Evolutionary conservation across 2,797 vertebrate species (phyloP).

Genomic region (Bradypodion pumilum): DNA sequence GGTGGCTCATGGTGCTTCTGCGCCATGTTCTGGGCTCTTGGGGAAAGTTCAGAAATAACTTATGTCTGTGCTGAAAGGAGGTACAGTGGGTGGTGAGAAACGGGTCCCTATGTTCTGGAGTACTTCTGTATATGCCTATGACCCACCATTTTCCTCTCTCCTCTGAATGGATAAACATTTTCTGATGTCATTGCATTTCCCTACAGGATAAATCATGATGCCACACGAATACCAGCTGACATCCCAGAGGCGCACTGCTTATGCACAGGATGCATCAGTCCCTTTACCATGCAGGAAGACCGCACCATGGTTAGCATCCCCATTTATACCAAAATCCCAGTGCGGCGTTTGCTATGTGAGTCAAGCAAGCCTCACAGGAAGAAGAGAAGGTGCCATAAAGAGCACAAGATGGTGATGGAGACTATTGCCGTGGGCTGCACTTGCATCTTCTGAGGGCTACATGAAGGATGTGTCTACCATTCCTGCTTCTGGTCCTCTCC

Average conservation of each 20-base stretch:
- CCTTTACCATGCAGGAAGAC: conserved; percentile 87
- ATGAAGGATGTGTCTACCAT: background rate
- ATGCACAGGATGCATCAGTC: conserved; percentile 84
- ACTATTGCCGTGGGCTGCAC: conserved; percentile 87
- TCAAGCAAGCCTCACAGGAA: conserved; percentile 37
- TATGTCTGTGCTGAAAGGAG: background rate
- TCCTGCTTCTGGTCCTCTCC: background rate
- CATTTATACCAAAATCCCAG: conserved; percentile 85
- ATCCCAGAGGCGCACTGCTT: conserved; percentile 83
- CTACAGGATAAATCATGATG: conserved; percentile 83
- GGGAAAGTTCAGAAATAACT: background rate
- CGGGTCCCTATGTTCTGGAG: background rate
- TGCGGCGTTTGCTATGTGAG: conserved; percentile 80
- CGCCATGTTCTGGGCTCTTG: background rate
- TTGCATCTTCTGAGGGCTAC: conserved; percentile 80
- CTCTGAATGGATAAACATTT: background rate
- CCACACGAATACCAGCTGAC: conserved; percentile 77
- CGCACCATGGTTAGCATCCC: conserved; percentile 85
- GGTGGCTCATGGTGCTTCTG: background rate
- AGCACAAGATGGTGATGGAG: conserved; percentile 81
- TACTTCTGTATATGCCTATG: background rate
- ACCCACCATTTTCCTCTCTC: background rate
- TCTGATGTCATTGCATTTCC: background rate
- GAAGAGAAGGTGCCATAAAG: conserved; percentile 66
- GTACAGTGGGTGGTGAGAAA: background rate